Percentiles rank a stretch among this genome's conserved stretches.
phyloP scores from a whole-genome alignment of 92 coral and sea anemone genomes.

The Porites rus region DNA sequence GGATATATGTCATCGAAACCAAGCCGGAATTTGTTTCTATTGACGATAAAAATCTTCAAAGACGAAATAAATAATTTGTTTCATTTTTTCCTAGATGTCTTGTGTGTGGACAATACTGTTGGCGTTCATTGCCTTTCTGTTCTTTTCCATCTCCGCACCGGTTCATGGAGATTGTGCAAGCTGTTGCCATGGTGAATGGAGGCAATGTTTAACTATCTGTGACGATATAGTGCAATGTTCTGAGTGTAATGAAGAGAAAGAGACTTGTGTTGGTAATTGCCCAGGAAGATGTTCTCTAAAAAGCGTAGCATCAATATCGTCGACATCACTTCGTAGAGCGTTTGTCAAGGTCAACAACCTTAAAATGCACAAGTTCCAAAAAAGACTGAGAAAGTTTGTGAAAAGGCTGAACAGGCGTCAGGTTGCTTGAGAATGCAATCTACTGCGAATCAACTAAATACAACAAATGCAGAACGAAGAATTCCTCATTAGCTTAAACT shows the following conservation, averaged over 20 bases:
- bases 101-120: not conserved
- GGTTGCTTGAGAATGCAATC: too few species aligned
- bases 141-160: not conserved
- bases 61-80: not conserved
- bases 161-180: not conserved
- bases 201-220: not conserved
- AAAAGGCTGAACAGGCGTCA: not conserved
- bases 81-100: not conserved
- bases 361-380: not conserved
- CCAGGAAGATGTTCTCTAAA: not conserved
- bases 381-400: not conserved
- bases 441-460: too few species aligned
- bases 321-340: not conserved
- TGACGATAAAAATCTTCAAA: too few species aligned
- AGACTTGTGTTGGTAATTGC: not conserved
- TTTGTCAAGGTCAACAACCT: not conserved
- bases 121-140: not conserved
- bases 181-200: conserved; percentile 6
- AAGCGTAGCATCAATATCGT: not conserved
- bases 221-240: not conserved
- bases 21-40: too few species aligned
- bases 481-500: too few species aligned
- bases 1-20: too few species aligned
- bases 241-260: not conserved
- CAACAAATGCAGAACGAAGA: too few species aligned